These are phyloP conservation scores for Ypsolopha scabrella DNA, from an alignment of 2,888 invertebrate genomes.

Conservation along the genomic window DNA sequence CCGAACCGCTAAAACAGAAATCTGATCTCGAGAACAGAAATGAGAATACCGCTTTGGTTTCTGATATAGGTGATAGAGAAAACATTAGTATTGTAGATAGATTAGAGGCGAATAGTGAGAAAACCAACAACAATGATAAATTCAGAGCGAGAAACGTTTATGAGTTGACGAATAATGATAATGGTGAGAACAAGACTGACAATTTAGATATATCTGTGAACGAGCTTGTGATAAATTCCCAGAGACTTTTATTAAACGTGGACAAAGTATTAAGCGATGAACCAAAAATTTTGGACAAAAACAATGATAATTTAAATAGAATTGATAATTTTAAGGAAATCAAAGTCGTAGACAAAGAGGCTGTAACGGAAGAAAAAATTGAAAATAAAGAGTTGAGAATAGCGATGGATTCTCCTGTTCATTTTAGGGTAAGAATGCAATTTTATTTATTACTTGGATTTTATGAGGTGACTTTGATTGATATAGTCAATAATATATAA, in stretches of 20 bases:
- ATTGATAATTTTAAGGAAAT: neutral
- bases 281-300: neutral
- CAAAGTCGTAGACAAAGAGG: conserved; percentile 11
- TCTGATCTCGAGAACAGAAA: conserved; percentile 8
- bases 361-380: conserved; percentile 10
- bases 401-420: conserved; percentile 12
- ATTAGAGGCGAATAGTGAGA: neutral
- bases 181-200: conserved; percentile 16
- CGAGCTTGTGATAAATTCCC: conserved; percentile 52
- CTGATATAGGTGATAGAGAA: neutral
- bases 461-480: too few species aligned
- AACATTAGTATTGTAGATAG: neutral
- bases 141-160: too few species aligned
- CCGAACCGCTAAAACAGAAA: conserved; percentile 25
- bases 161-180: neutral
- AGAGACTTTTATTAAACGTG: conserved; percentile 48
- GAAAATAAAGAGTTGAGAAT: conserved; percentile 7
- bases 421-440: conserved; percentile 21
- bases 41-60: conserved; percentile 5
- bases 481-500: too few species aligned
- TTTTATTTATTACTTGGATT: too few species aligned
- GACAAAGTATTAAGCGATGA: conserved; percentile 40
- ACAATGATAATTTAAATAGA: conserved; percentile 3
- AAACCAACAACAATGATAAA: conserved; percentile 3
- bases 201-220: conserved; percentile 30